phyloP scores from a whole-genome alignment of 2,888 invertebrate species.

The Eilema caniola region DNA sequence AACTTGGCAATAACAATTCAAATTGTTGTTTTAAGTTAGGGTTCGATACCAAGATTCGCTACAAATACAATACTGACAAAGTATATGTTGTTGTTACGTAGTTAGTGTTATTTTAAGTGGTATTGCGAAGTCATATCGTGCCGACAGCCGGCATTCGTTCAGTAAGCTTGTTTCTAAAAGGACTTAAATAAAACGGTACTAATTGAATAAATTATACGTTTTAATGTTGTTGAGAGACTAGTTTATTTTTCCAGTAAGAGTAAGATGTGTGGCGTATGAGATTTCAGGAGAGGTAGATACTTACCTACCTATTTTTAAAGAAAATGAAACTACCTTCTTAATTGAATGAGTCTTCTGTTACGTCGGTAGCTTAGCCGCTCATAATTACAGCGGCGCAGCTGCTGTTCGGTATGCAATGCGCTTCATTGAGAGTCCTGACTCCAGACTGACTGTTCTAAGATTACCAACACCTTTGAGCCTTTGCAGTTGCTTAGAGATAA shows the following conservation, averaged over 20 bases:
- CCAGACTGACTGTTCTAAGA: too few relatives aligned
- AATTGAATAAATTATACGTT: background rate
- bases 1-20: background rate
- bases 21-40: background rate
- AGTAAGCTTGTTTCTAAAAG: background rate
- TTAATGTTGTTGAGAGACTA: background rate
- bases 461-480: too few relatives aligned
- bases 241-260: too few relatives aligned
- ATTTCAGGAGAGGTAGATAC: background rate
- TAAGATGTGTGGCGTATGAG: background rate
- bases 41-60: background rate
- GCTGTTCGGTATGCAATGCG: too few relatives aligned
- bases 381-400: too few relatives aligned
- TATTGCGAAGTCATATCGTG: constrained; percentile 1
- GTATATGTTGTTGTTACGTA: constrained; percentile 1
- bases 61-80: background rate
- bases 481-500: too few relatives aligned
- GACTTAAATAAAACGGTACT: background rate
- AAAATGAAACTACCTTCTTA: too few relatives aligned
- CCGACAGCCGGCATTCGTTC: background rate
- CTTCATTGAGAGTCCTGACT: too few relatives aligned
- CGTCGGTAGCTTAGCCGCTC: too few relatives aligned
- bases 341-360: too few relatives aligned
- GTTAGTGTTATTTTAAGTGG: constrained; percentile 1
- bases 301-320: too few relatives aligned